Conservation (phyloP, 2,113 vertebrate species). For the mouse (Mus musculus) region GRCm39 chr11:67998501-67999000, state of each 20-base stretch:
- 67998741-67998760: slow-evolving; percentile 36
- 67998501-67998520: neutral
- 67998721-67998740: slow-evolving; percentile 45
- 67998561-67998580: slow-evolving; percentile 47
- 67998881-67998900: neutral
- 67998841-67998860: neutral
- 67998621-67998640: slow-evolving; percentile 58
- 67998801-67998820: neutral
- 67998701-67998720: slow-evolving; percentile 46
- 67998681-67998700: slow-evolving; percentile 56
- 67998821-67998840: neutral
- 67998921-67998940: neutral
- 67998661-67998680: slow-evolving; percentile 44
- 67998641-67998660: slow-evolving; percentile 50
- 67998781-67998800: slow-evolving; percentile 36
- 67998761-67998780: slow-evolving; percentile 42
- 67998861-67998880: neutral
- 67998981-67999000: neutral
- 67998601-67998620: slow-evolving; percentile 54
- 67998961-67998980: neutral
- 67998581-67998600: slow-evolving; percentile 58
- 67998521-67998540: slow-evolving; percentile 32
- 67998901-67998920: neutral
- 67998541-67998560: slow-evolving; percentile 20
- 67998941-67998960: neutral